Base-by-base conservation (phyloP, 2,888 invertebrate genomes). In the Arctia plantaginis region DNA sequence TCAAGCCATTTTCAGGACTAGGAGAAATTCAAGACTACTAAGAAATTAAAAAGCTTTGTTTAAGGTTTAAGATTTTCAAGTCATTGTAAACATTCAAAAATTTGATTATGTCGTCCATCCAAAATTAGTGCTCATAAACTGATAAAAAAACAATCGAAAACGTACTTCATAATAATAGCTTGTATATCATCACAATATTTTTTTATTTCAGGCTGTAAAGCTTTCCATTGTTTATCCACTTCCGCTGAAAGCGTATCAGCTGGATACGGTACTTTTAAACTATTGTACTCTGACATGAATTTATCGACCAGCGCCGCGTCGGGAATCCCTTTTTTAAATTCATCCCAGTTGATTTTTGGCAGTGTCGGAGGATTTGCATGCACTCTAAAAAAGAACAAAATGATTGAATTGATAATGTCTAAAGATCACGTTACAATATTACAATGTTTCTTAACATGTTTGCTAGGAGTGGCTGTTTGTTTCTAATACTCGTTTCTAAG, bases 341-440 rank as follows among this genome's bases (percentile, higher is more conserved):
- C 79, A 0, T 90, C 93, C 95, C 95, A 95, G 66, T 95, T 85
- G 39, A 95, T 94, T 84, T 90, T 88, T 0, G 95, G 95, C 3
- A 92, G 88, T 35, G 90, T 90, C 0, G 88, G 81, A 0, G 95
- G 94, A 77, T 87, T 91, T 6, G 90, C 81, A 33, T 81, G 77
- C 1, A 95, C 92, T 68, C 95, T 95, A 70, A 64, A 85, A 77
- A 18, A n/a, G n/a, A n/a, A n/a, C n/a, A n/a, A n/a, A n/a, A n/a
- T n/a, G n/a, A n/a, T n/a, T n/a, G n/a, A n/a, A n/a, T n/a, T n/a
- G 12, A 8, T 10, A 55, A 13, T n/a, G 23, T n/a, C n/a, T n/a
- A 0, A 55, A 55, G 3, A 55, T 8, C 12, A 51, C 12, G 12
- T 55, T 55, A n/a, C 55, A 55, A 55, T 59, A 27, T 27, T 13